phyloP scores from a whole-genome alignment of 2,888 invertebrate genomes.

The Ochlodes sylvanus region DNA sequence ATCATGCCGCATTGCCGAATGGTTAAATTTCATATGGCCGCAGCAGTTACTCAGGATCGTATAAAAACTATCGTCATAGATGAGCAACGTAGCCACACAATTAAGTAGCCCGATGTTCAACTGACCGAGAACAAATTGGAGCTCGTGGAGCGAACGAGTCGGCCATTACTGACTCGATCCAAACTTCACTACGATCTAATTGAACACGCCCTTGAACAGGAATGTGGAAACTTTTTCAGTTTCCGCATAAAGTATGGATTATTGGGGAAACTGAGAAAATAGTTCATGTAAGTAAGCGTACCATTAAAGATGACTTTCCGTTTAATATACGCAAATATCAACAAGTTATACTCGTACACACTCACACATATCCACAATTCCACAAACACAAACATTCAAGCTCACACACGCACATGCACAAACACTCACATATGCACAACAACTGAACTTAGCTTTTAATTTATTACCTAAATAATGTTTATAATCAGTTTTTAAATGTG shows the following conservation, averaged over 20 bases:
- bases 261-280: neutral
- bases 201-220: constrained; percentile 24
- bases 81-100: constrained; percentile 21
- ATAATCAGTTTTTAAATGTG: too few relatives aligned
- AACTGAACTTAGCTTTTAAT: too few relatives aligned
- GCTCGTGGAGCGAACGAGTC: constrained; percentile 26
- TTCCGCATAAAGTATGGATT: constrained; percentile 6
- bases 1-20: neutral
- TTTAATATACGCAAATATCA: too few relatives aligned
- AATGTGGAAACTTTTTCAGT: constrained; percentile 20
- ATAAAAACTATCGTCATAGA: constrained; percentile 14
- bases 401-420: too few relatives aligned
- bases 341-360: too few relatives aligned
- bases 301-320: neutral
- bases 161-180: constrained; percentile 31
- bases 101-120: constrained; percentile 27
- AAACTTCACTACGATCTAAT: constrained; percentile 33
- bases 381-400: too few relatives aligned
- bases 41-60: constrained; percentile 1
- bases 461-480: too few relatives aligned
- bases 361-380: too few relatives aligned
- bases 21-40: neutral
- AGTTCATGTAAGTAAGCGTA: neutral
- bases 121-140: constrained; percentile 35
- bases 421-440: too few relatives aligned